Conservation (phyloP, 2,797 vertebrate genomes). For the Protosalanx chinensis region DNA sequence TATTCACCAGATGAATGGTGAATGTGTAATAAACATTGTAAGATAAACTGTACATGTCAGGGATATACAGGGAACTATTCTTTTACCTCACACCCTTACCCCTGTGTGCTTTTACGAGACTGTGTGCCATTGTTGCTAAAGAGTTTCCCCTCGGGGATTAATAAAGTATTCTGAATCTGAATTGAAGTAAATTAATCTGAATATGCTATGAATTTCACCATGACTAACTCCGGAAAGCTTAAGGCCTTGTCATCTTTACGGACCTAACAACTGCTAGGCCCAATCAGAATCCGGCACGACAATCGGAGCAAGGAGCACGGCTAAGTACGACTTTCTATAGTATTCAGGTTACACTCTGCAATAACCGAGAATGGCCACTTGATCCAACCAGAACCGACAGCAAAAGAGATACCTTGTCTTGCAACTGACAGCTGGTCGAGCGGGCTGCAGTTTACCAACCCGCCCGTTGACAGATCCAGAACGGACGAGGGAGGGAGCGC, state of each 20-base stretch:
- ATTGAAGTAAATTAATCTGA: too few relatives aligned
- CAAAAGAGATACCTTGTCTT: background rate
- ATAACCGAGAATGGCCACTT: background rate
- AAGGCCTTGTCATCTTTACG: constrained; percentile 28
- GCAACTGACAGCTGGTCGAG: background rate
- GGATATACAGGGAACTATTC: background rate
- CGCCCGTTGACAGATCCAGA: background rate
- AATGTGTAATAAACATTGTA: background rate
- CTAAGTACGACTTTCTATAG: constrained; percentile 49
- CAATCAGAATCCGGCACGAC: constrained; percentile 45
- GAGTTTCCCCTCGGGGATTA: too few relatives aligned
- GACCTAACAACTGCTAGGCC: constrained; percentile 48
- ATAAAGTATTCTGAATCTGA: too few relatives aligned
- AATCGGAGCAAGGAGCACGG: constrained; percentile 60
- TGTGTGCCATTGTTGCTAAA: too few relatives aligned
- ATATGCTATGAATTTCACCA: background rate
- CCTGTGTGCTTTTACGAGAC: too few relatives aligned
- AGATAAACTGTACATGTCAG: constrained; percentile 3
- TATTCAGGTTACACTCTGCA: background rate
- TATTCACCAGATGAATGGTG: background rate
- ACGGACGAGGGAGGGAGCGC: background rate
- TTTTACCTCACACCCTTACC: too few relatives aligned
- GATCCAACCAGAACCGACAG: background rate
- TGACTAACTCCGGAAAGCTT: constrained; percentile 15
- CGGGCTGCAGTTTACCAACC: background rate